Base-by-base conservation (phyloP, 2,888 invertebrate genomes). In the Drosophila pseudotakahashii region DNA sequence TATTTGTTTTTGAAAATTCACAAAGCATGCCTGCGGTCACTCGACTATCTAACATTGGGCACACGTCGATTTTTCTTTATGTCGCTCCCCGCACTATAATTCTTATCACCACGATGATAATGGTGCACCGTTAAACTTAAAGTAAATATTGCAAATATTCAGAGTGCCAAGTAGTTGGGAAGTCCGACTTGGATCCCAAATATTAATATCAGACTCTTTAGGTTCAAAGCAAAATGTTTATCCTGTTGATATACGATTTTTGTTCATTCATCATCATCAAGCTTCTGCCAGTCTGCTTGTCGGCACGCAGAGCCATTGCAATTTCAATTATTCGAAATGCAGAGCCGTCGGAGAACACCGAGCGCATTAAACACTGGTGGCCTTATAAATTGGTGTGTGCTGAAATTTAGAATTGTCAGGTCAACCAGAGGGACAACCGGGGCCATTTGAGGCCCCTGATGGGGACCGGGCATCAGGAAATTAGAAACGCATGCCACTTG, bases 401-500 rank as follows among this genome's bases (percentile, higher is more conserved):
- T 71, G 61, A 73, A 77, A 73, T 71, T 79, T 73, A 44, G 57
- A 51, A 73, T 79, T 71, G 58, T 57, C 66, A 69, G 53, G 45
- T 36, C 57, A 78, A 51, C 76, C 78, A 64, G 66, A 64, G 66
- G 34, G 34, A 34, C 34, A 34, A 5, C 34, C 53, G 39, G 51
- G 51, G n/a, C 23, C 16, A 16, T 16, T 48, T 16, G 32, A 16
- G 58, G n/a, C 11, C 19, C 19, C 45, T 6, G 32, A 59, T 36
- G 32, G 54, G 37, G 48, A 11, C 30, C 59, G 26, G 73, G 50
- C 81, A 48, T 48, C 48, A 81, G 82, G 82, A 82, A 82, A 82
- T 82, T 82, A 88, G 82, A 82, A 88, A 86, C 80, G 74, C 69
- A 75, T 74, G 75, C 75, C 79, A 81, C 74, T 76, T 69, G 88